A percentile compares a stretch with the other conserved stretches of the same genome.
Evolutionary conservation across 2,113 vertebrate genomes (phyloP).

Genomic region (Atherinomorus stipes): DNA sequence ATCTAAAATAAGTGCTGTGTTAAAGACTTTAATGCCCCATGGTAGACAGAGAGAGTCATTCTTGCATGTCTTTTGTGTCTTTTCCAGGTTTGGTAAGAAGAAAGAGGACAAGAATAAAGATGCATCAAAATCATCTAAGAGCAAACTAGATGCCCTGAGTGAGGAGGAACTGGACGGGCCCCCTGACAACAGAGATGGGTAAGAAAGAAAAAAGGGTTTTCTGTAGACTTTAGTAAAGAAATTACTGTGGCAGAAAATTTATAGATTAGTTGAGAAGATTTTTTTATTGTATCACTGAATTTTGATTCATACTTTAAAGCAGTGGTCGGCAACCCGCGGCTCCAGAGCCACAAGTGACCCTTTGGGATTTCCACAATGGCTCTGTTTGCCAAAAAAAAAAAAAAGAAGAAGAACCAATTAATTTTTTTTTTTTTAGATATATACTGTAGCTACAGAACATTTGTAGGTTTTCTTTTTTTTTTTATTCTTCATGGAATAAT

Average conservation of each 20-base stretch:
- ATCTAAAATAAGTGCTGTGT: too few relatives aligned
- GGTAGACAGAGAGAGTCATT: too few relatives aligned
- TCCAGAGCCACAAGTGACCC: too few relatives aligned
- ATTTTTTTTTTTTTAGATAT: too few relatives aligned
- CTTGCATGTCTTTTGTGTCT: not conserved
- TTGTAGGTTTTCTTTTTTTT: too few relatives aligned
- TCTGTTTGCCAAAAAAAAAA: too few relatives aligned
- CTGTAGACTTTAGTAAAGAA: not conserved
- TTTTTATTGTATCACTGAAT: not conserved
- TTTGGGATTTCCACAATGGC: not conserved
- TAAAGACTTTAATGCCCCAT: too few relatives aligned
- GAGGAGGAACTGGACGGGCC: conserved; percentile 90
- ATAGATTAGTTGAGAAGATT: not conserved
- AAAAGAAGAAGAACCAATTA: too few relatives aligned
- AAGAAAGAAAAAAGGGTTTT: not conserved
- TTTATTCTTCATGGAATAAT: too few relatives aligned
- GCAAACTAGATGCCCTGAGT: conserved; percentile 77
- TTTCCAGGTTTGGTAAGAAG: conserved; percentile 92
- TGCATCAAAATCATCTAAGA: conserved; percentile 85
- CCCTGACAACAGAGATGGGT: conserved; percentile 70
- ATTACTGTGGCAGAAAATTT: not conserved
- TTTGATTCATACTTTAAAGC: conserved; percentile 25
- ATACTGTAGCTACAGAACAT: too few relatives aligned
- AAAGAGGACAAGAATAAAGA: conserved; percentile 89
- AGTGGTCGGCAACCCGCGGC: not conserved